phyloP scores from a whole-genome alignment of 1,140 invertebrate species.

The Saccostrea cuccullata region DNA sequence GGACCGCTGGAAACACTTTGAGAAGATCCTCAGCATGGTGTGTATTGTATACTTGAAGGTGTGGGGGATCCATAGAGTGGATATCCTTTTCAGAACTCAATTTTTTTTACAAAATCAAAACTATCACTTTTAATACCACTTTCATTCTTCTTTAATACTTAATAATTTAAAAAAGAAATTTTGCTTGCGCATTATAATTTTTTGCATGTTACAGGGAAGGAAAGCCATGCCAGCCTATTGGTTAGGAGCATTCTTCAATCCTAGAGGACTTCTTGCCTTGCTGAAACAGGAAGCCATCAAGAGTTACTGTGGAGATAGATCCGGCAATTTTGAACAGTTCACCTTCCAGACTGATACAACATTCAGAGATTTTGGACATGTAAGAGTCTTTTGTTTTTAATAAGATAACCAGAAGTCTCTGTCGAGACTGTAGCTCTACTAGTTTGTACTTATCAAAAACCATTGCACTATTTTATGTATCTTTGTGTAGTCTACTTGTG shows the following conservation, averaged over 20 bases:
- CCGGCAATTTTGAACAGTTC: conserved; percentile 75
- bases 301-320: conserved; percentile 69
- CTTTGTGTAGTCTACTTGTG: no score
- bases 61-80: not conserved
- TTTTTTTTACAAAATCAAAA: no score
- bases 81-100: not conserved
- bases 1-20: conserved; percentile 76
- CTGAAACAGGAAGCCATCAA: conserved; percentile 69
- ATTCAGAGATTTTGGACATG: conserved; percentile 78
- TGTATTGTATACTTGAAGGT: conserved; percentile 7
- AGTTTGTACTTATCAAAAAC: no score
- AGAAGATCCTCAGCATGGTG: conserved; percentile 75
- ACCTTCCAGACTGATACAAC: conserved; percentile 78
- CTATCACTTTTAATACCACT: no score
- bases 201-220: conserved; percentile 68
- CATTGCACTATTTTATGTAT: no score
- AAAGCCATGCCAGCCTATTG: conserved; percentile 78
- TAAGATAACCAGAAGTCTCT: no score
- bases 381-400: no score
- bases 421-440: no score
- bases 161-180: not conserved
- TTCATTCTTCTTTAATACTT: no score
- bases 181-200: no score
- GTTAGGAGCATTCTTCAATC: conserved; percentile 77
- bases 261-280: conserved; percentile 73